Conservation (phyloP, 2,797 vertebrate species). For the Thamnophis elegans region DNA sequence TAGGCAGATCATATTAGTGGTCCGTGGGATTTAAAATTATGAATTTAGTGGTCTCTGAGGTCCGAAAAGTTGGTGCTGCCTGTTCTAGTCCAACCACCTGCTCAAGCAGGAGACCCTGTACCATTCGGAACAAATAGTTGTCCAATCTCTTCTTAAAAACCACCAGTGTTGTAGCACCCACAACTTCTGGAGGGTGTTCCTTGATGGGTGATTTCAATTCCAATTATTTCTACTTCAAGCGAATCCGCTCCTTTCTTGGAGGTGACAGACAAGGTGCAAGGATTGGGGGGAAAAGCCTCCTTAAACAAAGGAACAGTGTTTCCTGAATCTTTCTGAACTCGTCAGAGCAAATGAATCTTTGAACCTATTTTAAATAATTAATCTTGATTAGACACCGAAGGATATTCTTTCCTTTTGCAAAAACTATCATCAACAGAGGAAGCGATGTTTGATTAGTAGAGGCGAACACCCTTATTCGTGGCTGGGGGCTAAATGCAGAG, state of each 20-base stretch:
- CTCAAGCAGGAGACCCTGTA: too few species aligned
- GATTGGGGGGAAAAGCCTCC: background rate
- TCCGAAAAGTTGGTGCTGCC: too few species aligned
- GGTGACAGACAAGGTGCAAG: background rate
- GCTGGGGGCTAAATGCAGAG: background rate
- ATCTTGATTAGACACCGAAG: constrained; percentile 2
- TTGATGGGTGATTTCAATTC: background rate
- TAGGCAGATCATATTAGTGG: too few species aligned
- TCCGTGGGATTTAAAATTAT: too few species aligned
- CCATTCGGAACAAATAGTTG: background rate
- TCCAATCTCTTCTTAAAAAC: background rate
- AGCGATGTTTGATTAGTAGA: background rate
- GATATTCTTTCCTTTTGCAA: background rate
- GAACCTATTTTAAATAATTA: background rate
- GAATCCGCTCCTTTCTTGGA: background rate
- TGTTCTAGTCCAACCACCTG: too few species aligned
- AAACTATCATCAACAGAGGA: background rate
- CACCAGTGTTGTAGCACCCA: background rate
- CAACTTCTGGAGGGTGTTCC: background rate
- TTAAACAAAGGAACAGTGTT: background rate
- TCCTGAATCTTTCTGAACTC: background rate
- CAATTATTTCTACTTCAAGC: background rate
- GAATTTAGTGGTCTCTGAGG: too few species aligned
- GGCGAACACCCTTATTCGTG: background rate
- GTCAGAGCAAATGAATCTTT: background rate